phyloP scores from a whole-genome alignment of 2,113 vertebrate species.

The Actinemys pallida region DNA sequence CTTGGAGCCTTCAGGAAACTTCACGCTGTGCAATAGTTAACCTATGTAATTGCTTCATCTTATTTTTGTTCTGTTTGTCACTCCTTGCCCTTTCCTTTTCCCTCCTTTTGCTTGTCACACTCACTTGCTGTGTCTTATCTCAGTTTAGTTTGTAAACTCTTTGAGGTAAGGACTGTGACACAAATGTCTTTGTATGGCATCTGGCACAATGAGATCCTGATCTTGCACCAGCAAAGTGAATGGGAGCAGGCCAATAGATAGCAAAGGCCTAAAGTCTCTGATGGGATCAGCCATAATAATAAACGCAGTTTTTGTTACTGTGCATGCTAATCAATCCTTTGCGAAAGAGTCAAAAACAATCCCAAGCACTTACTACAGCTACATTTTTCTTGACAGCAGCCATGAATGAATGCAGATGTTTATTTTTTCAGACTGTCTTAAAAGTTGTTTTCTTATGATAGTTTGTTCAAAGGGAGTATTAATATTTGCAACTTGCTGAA shows the following conservation, averaged over 20 bases:
- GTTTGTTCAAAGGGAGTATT: not conserved
- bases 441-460: not conserved
- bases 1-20: not conserved
- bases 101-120: not conserved
- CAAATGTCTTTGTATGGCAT: not conserved
- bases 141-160: not conserved
- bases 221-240: not conserved
- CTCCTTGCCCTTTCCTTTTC: not conserved
- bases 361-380: not conserved
- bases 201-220: not conserved
- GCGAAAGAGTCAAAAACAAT: not conserved
- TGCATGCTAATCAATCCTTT: not conserved
- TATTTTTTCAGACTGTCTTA: not conserved
- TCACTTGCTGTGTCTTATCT: not conserved
- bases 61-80: not conserved
- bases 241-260: not conserved
- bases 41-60: not conserved
- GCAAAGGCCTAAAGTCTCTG: not conserved
- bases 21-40: not conserved
- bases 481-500: fast-evolving
- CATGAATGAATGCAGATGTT: not conserved
- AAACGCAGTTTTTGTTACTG: not conserved
- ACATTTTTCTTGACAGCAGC: not conserved
- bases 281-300: not conserved
- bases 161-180: not conserved